Evolutionary conservation across 30 jellyfish, hydroid and myxozoan genomes (phyloP), one percentile per base, ranked within the genome.

Genomic region (Aurelia aurita complex sp. Pacific): DNA sequence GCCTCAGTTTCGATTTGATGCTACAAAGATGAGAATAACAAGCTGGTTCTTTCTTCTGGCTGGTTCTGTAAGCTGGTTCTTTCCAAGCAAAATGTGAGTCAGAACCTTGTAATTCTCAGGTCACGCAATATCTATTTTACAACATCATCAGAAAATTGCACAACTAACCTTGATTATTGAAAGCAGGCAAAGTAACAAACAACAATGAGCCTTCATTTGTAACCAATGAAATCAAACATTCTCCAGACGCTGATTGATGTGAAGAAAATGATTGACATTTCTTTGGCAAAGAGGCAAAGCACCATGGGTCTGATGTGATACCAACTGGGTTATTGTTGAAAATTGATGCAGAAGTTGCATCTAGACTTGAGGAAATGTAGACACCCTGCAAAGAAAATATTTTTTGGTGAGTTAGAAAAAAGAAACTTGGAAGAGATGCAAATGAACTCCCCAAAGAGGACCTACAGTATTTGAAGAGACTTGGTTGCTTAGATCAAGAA

Each of bases 291-390:
- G 88, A 19, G 0, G 84, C 83, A 81, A 81, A 81, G 75, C 90
- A 81, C 90, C 90, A 70, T 12, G 76, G 74, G 18, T 79, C 80
- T n/a, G 88, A 67, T 16, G 82, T 36, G 10, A 69, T 42, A 4
- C 88, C 88, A 51, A 67, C 50, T 0, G 88, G 87, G 50, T 75
- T 70, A 51, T 79, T 66, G 59, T 74, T 51, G 76, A 88, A 88
- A 13, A 88, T 76, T 0, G 96, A 88, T 23, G 86, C 88, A 9
- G 88, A 55, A 5, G 96, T 78, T 36, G 88, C 91, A 35, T 88
- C 83, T 40, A 88, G 62, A 64, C 91, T 84, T n/a, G 78, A 55
- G 14, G 96, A 84, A 3, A 88, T 61, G 68, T 66, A 70, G 16
- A 62, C 54, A 51, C 96, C 96, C 96, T 88, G 77, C 13, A 76